A percentile compares a stretch with the other conserved stretches of the same genome.
phyloP scores from a whole-genome alignment of 2,797 vertebrate genomes.

The Salarias fasciatus region DNA sequence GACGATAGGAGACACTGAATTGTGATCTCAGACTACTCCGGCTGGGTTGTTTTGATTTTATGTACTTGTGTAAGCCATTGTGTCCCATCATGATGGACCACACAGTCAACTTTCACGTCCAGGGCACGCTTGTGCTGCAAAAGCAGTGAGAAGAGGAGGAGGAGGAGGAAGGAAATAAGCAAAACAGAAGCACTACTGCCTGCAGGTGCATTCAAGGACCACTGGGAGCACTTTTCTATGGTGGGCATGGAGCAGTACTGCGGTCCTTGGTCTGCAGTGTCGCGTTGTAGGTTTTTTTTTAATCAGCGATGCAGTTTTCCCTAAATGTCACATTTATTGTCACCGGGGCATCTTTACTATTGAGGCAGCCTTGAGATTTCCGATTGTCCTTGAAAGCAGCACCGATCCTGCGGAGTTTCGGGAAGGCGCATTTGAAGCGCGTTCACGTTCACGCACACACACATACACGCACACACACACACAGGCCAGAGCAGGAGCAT shows the following conservation, averaged over 20 bases:
- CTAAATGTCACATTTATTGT: too few species aligned
- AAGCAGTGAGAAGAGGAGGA: conserved; percentile 13
- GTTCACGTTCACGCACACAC: conserved; percentile 48
- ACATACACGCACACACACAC: conserved; percentile 22
- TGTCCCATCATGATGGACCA: conserved; percentile 1
- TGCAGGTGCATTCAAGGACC: conserved; percentile 35
- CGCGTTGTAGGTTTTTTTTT: too few species aligned
- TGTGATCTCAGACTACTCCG: conserved; percentile 18
- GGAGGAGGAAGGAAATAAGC: conserved; percentile 10
- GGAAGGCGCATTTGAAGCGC: conserved; percentile 72
- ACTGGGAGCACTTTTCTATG: not conserved
- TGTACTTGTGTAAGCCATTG: not conserved
- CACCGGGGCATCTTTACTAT: too few species aligned
- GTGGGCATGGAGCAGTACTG: too few species aligned
- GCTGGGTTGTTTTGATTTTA: conserved; percentile 3
- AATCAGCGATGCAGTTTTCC: too few species aligned
- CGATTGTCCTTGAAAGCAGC: conserved; percentile 60
- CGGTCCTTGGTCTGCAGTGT: too few species aligned
- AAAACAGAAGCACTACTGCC: conserved; percentile 32
- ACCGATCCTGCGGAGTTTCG: conserved; percentile 78
- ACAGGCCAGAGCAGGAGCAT: conserved; percentile 60
- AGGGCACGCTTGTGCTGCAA: conserved; percentile 24
- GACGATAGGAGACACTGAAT: conserved; percentile 22
- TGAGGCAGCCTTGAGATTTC: conserved; percentile 3
- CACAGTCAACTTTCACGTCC: conserved; percentile 16